A percentile compares a stretch with the other conserved stretches of the same genome.
These are phyloP conservation scores for Porites lutea DNA, from an alignment of 64 coral and sea anemone species.

Conservation along the genomic window DNA sequence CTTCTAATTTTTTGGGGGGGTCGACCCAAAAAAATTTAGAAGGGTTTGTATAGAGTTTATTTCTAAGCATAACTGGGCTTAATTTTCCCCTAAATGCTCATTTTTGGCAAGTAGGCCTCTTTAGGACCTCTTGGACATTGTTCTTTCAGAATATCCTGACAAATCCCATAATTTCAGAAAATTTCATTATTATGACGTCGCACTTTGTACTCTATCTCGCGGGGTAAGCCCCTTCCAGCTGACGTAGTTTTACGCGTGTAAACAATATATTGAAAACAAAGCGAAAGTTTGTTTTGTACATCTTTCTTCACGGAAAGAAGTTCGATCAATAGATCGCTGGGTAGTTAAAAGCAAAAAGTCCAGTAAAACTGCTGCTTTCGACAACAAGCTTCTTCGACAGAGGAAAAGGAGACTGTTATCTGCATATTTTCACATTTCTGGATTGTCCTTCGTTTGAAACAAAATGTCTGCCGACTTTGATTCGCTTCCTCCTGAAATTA, in stretches of 20 bases:
- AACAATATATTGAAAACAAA: background rate
- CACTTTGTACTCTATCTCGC: background rate
- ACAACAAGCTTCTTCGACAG: background rate
- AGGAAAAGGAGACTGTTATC: background rate
- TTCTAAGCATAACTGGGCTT: too few species aligned
- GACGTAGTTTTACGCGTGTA: slow-evolving; percentile 36
- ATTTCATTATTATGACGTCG: too few species aligned
- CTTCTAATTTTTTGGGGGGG: too few species aligned
- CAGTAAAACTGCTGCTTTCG: background rate
- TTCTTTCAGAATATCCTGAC: too few species aligned
- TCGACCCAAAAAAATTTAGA: too few species aligned
- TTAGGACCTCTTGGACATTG: too few species aligned
- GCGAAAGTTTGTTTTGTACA: background rate
- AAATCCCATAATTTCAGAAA: too few species aligned
- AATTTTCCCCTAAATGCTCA: too few species aligned
- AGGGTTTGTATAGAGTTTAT: too few species aligned
- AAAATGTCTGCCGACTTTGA: slow-evolving; percentile 62
- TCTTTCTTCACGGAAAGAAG: background rate
- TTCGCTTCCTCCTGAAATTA: slow-evolving; percentile 76
- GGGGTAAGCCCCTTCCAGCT: slow-evolving; percentile 19
- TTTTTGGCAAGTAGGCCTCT: too few species aligned
- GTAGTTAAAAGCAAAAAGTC: background rate
- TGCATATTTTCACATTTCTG: background rate
- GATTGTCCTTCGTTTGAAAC: background rate
- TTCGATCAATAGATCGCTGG: background rate